A percentile compares a stretch with the other conserved stretches of the same genome.
phyloP scores from a whole-genome alignment of 2,888 invertebrate genomes.

The Apoda limacodes region DNA sequence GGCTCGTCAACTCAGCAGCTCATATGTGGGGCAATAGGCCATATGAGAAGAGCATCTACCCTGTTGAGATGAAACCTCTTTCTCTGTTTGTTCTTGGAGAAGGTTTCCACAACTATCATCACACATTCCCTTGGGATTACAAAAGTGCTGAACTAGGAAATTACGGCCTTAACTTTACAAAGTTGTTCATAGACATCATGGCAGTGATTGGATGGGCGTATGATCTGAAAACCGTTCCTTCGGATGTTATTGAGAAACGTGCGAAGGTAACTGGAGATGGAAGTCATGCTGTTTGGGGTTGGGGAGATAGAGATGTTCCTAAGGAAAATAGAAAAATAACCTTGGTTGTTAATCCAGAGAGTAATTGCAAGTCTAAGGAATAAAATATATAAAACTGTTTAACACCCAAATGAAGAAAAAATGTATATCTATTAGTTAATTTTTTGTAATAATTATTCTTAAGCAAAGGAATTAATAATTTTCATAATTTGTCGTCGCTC shows the following conservation, averaged over 20 bases:
- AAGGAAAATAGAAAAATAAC: too few relatives aligned
- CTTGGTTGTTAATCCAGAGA: too few relatives aligned
- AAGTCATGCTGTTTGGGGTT: too few relatives aligned
- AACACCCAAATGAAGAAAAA: too few relatives aligned
- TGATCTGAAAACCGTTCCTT: conserved; percentile 84
- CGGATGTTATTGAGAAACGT: conserved; percentile 75
- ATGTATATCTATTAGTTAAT: too few relatives aligned
- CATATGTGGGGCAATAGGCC: conserved; percentile 84
- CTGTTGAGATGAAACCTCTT: conserved; percentile 77
- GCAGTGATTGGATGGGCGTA: conserved; percentile 89
- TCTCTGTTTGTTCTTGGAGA: conserved; percentile 78
- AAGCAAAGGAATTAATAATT: too few relatives aligned
- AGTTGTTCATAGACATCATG: conserved; percentile 83
- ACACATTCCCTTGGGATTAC: conserved; percentile 89
- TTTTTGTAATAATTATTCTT: too few relatives aligned
- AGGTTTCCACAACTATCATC: conserved; percentile 92
- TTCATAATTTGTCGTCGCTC: too few relatives aligned
- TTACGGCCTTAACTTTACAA: conserved; percentile 79
- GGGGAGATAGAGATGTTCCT: too few relatives aligned
- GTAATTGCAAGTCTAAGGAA: too few relatives aligned
- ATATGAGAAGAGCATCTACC: conserved; percentile 78
- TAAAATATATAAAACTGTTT: too few relatives aligned
- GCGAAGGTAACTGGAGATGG: conserved; percentile 82
- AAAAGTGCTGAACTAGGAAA: conserved; percentile 84
- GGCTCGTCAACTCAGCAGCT: conserved; percentile 92